Base-by-base conservation (phyloP, 1,140 invertebrate species). In the Chymomyza costata region DNA sequence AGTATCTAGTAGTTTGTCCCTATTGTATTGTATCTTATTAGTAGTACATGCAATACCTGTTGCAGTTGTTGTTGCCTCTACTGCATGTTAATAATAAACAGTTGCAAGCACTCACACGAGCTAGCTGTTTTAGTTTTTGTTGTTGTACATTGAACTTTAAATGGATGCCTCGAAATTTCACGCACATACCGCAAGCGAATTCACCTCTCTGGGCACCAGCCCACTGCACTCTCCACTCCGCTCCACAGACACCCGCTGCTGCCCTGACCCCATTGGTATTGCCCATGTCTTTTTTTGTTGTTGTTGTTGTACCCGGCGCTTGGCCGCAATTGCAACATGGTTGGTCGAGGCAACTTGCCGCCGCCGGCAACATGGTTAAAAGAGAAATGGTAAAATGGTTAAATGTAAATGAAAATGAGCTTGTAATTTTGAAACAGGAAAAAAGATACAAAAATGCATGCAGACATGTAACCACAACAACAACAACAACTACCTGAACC, bases 81-180 rank as follows among this genome's bases (percentile, higher is more conserved):
- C n/a, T n/a, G n/a, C n/a, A n/a, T n/a, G n/a, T n/a, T n/a, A n/a
- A n/a, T n/a, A n/a, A n/a, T n/a, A n/a, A n/a, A n/a, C n/a, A n/a
- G n/a, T n/a, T n/a, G n/a, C n/a, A n/a, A n/a, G n/a, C n/a, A n/a
- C n/a, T n/a, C n/a, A n/a, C n/a, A n/a, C n/a, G n/a, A n/a, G n/a
- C n/a, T n/a, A n/a, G n/a, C n/a, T n/a, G n/a, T n/a, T n/a, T n/a
- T n/a, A n/a, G n/a, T n/a, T n/a, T n/a, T 60, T 65, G 61, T 61
- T 65, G 51, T 65, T 65, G 57, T 65, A 65, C 62, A 65, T 65
- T 65, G 62, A 65, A 65, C 62, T 65, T 65, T 55, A 65, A 65
- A 61, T 60, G 47, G 57, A 47, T 40, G 58, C 46, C 58, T 45
- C 53, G 38, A 50, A 62, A 62, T 56, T 51, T 56, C 21, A 38